A percentile compares a stretch with the other conserved stretches of the same genome.
These are phyloP conservation scores for Menura novaehollandiae DNA, from an alignment of 2,113 vertebrate genomes.

Conservation along the genomic window DNA sequence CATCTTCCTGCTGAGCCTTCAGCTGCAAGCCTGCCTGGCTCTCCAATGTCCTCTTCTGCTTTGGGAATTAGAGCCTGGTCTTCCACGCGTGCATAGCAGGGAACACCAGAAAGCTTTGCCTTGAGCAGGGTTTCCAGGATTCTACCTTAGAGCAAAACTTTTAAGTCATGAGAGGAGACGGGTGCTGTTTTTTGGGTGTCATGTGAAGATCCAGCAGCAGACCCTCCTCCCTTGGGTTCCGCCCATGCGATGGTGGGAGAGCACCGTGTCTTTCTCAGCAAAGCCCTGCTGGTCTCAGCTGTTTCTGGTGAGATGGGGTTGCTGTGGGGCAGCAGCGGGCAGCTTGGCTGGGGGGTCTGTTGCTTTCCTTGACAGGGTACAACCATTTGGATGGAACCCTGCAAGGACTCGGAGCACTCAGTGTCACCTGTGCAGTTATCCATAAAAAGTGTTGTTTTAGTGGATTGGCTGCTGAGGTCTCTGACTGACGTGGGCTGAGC, in stretches of 20 bases:
- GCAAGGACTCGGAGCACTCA: not conserved
- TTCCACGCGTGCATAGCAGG: rapidly evolving
- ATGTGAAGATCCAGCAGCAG: not conserved
- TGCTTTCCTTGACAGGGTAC: not conserved
- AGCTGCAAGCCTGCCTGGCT: not conserved
- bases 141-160: not conserved
- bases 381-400: not conserved
- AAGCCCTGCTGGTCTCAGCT: not conserved
- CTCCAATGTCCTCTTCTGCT: not conserved
- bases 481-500: not conserved
- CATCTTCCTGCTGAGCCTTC: not conserved
- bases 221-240: rapidly evolving
- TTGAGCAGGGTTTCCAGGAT: not conserved
- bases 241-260: rapidly evolving
- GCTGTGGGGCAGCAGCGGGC: not conserved
- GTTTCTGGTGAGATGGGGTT: not conserved
- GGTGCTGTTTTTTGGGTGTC: not conserved
- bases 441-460: not conserved
- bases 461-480: not conserved
- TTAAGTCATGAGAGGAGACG: not conserved
- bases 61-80: not conserved
- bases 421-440: too few relatives aligned
- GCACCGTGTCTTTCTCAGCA: rapidly evolving
- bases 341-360: not conserved
- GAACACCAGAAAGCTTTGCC: not conserved